A percentile compares a stretch with the other conserved stretches of the same genome.
phyloP scores from a whole-genome alignment of 2,888 invertebrate genomes.

The Philhelius pedissequus region DNA sequence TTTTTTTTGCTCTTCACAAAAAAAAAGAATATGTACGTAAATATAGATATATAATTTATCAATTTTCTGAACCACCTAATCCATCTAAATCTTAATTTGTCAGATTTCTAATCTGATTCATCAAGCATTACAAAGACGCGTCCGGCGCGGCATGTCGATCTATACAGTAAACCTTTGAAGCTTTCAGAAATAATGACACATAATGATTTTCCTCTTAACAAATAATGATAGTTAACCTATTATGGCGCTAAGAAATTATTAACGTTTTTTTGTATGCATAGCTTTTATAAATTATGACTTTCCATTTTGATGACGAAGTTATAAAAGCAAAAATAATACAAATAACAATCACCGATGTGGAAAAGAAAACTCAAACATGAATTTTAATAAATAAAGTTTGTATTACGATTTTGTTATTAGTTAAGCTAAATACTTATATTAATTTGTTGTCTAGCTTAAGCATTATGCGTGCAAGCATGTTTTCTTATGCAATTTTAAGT shows the following conservation, averaged over 20 bases:
- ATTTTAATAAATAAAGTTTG: not conserved
- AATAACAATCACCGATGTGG: not conserved
- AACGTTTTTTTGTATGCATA: not conserved
- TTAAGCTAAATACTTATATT: not conserved
- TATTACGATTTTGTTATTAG: not conserved
- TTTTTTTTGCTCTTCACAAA: not conserved
- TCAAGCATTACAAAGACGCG: not conserved
- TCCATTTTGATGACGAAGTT: not conserved
- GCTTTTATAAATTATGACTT: not conserved
- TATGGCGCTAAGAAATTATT: not conserved
- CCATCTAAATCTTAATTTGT: not conserved
- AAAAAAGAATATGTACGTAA: too few species aligned
- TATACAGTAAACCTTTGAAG: constrained; percentile 8
- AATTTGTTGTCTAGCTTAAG: too few species aligned
- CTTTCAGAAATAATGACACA: constrained; percentile 32
- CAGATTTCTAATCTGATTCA: constrained; percentile 4
- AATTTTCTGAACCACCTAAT: not conserved
- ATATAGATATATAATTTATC: not conserved
- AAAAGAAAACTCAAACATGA: not conserved
- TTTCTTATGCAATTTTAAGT: not conserved
- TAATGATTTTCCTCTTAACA: constrained; percentile 15
- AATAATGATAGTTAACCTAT: constrained; percentile 13
- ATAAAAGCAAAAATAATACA: not conserved
- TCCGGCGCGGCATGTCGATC: not conserved
- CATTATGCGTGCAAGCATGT: not conserved